Conservation (phyloP, 2,113 vertebrate species). For the Brachionichthys hirsutus region DNA sequence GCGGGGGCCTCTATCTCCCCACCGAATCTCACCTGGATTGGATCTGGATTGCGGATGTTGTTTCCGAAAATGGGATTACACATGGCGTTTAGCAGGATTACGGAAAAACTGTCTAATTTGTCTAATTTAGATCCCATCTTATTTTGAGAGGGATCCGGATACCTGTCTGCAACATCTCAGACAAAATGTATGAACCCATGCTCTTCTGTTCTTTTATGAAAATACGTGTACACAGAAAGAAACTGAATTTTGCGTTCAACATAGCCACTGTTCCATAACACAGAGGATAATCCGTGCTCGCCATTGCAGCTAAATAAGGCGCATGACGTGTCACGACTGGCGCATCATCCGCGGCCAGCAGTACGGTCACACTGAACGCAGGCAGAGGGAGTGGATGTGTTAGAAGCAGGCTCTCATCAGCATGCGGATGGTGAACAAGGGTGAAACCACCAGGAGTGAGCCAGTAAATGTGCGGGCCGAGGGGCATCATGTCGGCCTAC, state of each 20-base stretch:
- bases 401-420: conserved; percentile 38
- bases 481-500: conserved; percentile 68
- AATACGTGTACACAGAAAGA: background rate
- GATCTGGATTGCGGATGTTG: no score
- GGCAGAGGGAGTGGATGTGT: conserved; percentile 16
- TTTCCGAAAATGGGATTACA: no score
- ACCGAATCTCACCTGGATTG: no score
- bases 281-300: conserved; percentile 16
- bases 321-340: conserved; percentile 37
- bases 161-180: background rate
- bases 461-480: conserved; percentile 11
- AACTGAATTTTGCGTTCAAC: background rate
- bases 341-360: conserved; percentile 8
- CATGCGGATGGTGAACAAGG: conserved; percentile 47
- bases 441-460: background rate
- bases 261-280: conserved; percentile 13
- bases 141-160: background rate
- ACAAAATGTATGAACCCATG: background rate
- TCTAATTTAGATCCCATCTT: no score
- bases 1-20: no score
- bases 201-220: no score
- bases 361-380: conserved; percentile 28
- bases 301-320: conserved; percentile 34
- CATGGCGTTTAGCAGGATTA: no score
- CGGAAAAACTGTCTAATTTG: no score